A percentile compares a stretch with the other conserved stretches of the same genome.
phyloP scores from a whole-genome alignment of 2,888 invertebrate species.

The Caenorhabditis sp. region DNA sequence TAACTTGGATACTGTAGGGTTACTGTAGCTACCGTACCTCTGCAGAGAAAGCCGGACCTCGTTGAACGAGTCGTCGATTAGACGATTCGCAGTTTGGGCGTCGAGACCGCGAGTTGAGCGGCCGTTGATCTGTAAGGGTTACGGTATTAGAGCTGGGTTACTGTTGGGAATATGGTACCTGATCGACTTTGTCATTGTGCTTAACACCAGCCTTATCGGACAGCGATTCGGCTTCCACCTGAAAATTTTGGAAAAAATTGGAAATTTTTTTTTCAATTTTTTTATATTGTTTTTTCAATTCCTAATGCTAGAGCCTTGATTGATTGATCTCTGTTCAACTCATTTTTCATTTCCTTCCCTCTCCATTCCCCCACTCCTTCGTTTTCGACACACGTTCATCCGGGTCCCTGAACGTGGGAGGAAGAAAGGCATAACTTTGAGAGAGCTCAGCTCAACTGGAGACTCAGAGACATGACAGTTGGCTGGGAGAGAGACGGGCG shows the following conservation, averaged over 20 bases:
- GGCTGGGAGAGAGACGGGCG: conserved; percentile 6
- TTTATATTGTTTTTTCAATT: not conserved
- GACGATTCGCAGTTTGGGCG: conserved; percentile 57
- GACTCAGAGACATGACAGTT: conserved; percentile 2
- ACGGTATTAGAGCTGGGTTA: too few species aligned
- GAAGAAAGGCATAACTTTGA: conserved; percentile 12
- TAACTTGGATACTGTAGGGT: not conserved
- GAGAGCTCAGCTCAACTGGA: not conserved
- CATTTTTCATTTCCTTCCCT: too few species aligned
- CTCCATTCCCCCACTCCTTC: too few species aligned
- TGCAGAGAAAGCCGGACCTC: conserved; percentile 68
- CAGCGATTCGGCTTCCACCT: conserved; percentile 75
- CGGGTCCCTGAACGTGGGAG: conserved; percentile 40
- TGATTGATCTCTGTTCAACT: conserved; percentile 13
- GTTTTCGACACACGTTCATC: conserved; percentile 24
- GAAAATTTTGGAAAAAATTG: conserved; percentile 25
- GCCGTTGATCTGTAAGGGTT: conserved; percentile 63
- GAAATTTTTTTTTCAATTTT: conserved; percentile 37
- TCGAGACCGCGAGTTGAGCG: conserved; percentile 63
- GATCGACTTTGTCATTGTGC: conserved; percentile 67
- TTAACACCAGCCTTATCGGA: conserved; percentile 78
- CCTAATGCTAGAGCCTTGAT: too few species aligned
- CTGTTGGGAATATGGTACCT: conserved; percentile 34
- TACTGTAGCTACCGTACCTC: conserved; percentile 51
- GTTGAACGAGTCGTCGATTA: conserved; percentile 61